phyloP scores from a whole-genome alignment of 1,140 invertebrate species.

The Microplitis demolitor region DNA sequence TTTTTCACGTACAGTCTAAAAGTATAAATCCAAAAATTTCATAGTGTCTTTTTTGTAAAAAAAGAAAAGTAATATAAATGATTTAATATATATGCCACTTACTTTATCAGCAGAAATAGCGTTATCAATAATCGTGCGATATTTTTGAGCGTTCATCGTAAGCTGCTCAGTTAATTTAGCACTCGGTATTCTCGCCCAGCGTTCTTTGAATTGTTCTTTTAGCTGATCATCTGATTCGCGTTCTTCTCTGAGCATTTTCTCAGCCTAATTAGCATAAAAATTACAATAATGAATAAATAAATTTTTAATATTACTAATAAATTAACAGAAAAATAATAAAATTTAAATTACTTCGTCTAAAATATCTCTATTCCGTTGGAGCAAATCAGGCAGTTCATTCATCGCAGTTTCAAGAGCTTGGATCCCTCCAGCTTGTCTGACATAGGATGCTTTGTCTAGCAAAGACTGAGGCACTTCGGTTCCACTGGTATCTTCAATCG shows the following conservation, averaged over 20 bases:
- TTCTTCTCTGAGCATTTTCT: constrained; percentile 90
- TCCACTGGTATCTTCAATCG: constrained; percentile 86
- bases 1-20: constrained; percentile 82
- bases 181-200: constrained; percentile 90
- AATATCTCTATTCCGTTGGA: constrained; percentile 94
- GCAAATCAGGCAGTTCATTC: constrained; percentile 85
- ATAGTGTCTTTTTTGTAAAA: neutral
- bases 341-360: constrained; percentile 78
- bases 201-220: constrained; percentile 85
- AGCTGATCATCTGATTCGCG: constrained; percentile 87
- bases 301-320: neutral
- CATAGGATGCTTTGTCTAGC: constrained; percentile 79
- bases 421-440: constrained; percentile 75
- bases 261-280: constrained; percentile 63
- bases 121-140: constrained; percentile 90
- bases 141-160: constrained; percentile 84
- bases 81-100: constrained; percentile 16
- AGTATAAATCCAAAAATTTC: constrained; percentile 10
- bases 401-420: constrained; percentile 66
- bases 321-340: constrained; percentile 5
- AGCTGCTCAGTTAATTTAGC: constrained; percentile 88
- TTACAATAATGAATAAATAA: neutral
- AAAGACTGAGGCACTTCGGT: constrained; percentile 85
- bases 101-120: constrained; percentile 79
- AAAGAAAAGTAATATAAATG: constrained; percentile 14